Percentiles rank a stretch among this genome's conserved stretches.
Evolutionary conservation across 2,888 invertebrate species (phyloP).

Genomic region (Brachyptera putata): DNA sequence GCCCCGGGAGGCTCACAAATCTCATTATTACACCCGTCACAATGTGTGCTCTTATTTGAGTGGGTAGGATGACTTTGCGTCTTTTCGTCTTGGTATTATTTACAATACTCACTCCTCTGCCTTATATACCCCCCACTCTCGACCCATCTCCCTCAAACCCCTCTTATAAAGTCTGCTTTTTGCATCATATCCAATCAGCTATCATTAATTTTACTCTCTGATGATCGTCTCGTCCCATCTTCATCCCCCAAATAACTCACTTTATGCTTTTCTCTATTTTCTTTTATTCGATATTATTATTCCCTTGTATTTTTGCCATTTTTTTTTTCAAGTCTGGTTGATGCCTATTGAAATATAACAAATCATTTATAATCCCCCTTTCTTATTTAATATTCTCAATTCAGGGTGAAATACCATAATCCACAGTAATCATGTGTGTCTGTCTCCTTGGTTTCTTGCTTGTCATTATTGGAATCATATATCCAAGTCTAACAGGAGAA

Average conservation of each 20-base stretch:
- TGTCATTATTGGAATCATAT: no score
- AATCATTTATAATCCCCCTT: not conserved
- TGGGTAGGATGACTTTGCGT: conserved; percentile 16
- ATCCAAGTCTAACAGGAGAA: no score
- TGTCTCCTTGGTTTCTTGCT: no score
- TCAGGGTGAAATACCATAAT: not conserved
- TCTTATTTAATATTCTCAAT: not conserved
- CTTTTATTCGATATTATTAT: not conserved
- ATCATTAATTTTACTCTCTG: conserved; percentile 19
- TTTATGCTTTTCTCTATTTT: not conserved
- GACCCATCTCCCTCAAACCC: no score
- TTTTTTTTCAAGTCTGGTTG: not conserved
- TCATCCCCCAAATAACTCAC: no score
- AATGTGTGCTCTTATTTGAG: not conserved
- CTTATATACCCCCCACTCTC: not conserved
- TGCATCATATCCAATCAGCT: conserved; percentile 2
- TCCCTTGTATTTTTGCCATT: not conserved
- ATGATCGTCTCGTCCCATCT: conserved; percentile 2
- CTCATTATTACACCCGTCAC: conserved; percentile 16
- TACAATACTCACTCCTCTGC: conserved; percentile 13
- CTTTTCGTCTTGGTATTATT: conserved; percentile 9
- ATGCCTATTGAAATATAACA: not conserved
- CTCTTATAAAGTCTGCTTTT: conserved; percentile 4
- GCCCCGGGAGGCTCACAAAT: not conserved
- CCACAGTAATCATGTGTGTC: not conserved